phyloP scores from a whole-genome alignment of 2,888 invertebrate species.

The Ophion slaviceki region DNA sequence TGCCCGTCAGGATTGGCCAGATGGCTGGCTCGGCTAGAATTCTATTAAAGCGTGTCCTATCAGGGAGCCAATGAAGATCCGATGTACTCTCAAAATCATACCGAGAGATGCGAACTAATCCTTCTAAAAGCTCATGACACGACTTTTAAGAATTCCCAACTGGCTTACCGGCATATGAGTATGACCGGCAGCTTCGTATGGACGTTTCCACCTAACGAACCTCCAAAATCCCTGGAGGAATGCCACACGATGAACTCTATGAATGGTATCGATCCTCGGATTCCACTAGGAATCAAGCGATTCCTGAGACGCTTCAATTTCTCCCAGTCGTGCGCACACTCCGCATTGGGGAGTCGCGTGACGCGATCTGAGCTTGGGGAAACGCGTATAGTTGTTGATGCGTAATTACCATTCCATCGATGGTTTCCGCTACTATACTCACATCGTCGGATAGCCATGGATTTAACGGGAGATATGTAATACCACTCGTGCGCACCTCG shows the following conservation, averaged over 20 bases:
- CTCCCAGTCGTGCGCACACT: neutral
- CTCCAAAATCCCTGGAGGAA: neutral
- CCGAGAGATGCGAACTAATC: neutral
- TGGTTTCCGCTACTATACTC: conserved; percentile 35
- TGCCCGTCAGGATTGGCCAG: neutral
- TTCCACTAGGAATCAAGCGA: neutral
- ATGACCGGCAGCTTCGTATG: neutral
- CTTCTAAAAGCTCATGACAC: neutral
- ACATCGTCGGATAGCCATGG: conserved; percentile 22
- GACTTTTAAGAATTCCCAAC: neutral
- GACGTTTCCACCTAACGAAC: neutral
- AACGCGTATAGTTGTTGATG: conserved; percentile 30
- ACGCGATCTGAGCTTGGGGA: conserved; percentile 22
- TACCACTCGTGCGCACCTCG: conserved; percentile 22
- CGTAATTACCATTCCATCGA: conserved; percentile 39
- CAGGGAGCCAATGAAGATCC: neutral
- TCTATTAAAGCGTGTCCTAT: neutral
- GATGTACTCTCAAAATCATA: neutral
- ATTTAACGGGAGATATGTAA: conserved; percentile 37
- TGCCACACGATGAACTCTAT: neutral
- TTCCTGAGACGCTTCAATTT: conserved; percentile 24
- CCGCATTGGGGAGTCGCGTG: conserved; percentile 26
- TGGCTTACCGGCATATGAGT: too few species aligned
- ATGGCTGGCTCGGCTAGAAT: neutral
- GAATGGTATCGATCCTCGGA: neutral